A percentile compares a stretch with the other conserved stretches of the same genome.
Conservation (phyloP, 2,113 vertebrate species). For the Phrynocephalus versicolor region DNA sequence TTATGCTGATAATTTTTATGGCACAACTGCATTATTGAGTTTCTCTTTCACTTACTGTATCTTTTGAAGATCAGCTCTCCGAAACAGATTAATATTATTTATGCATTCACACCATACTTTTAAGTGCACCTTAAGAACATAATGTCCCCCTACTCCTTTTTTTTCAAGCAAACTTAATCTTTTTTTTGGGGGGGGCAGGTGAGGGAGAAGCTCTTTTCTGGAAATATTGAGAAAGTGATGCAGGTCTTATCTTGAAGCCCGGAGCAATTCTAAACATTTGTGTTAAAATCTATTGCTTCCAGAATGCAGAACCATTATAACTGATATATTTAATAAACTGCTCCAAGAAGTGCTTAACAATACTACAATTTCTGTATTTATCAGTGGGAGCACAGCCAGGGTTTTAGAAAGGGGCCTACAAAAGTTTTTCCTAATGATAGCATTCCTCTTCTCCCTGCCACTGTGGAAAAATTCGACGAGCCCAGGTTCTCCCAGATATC, state of each 20-base stretch:
- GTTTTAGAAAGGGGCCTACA: neutral
- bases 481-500: neutral
- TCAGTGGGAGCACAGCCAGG: neutral
- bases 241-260: neutral
- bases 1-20: too few relatives aligned
- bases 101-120: too few relatives aligned
- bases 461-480: too few relatives aligned
- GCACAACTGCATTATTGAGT: too few relatives aligned
- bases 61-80: too few relatives aligned
- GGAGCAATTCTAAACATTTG: neutral
- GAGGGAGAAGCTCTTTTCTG: neutral
- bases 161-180: neutral
- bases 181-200: neutral
- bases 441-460: neutral
- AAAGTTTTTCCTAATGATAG: neutral
- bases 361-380: neutral
- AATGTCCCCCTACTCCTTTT: too few relatives aligned
- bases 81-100: too few relatives aligned
- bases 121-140: too few relatives aligned
- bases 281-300: neutral
- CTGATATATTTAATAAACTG: neutral
- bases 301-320: neutral
- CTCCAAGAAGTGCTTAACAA: neutral
- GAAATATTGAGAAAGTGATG: neutral
- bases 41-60: too few relatives aligned